Evolutionary conservation across 2,113 vertebrate species (phyloP).

Genomic region (Megaceryle maxima): DNA sequence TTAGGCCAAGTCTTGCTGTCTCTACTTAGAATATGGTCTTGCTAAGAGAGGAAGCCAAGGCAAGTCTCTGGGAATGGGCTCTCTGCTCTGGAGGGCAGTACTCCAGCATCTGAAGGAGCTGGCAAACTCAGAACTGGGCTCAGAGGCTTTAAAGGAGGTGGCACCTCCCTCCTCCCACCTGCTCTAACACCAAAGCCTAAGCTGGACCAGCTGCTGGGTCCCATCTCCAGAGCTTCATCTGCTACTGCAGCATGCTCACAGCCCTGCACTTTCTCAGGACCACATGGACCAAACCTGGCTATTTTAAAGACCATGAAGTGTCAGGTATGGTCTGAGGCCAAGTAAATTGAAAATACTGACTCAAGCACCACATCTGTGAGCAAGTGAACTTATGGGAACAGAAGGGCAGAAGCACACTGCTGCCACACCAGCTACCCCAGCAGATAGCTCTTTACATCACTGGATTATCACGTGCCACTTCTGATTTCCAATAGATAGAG

Average conservation of each 20-base stretch:
- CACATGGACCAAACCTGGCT: neutral
- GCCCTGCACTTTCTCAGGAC: neutral
- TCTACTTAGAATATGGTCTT: neutral
- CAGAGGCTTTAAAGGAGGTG: neutral
- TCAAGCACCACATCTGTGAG: neutral
- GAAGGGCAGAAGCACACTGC: neutral
- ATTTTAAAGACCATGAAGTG: neutral
- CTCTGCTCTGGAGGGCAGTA: neutral
- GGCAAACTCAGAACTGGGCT: neutral
- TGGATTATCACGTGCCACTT: neutral
- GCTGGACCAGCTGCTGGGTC: neutral
- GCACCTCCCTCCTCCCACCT: neutral
- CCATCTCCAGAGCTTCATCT: neutral
- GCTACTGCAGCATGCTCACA: neutral
- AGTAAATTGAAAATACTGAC: neutral
- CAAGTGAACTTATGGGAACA: neutral
- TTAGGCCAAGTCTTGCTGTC: neutral
- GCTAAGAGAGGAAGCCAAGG: neutral
- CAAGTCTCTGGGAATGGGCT: neutral
- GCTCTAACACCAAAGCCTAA: neutral
- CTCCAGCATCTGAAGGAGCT: fast-evolving
- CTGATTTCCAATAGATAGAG: neutral
- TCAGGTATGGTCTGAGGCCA: too few relatives aligned
- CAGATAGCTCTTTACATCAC: neutral
- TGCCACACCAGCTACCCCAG: neutral